Base-by-base conservation (phyloP, 1,140 invertebrate species). In the Chionoecetes opilio region DNA sequence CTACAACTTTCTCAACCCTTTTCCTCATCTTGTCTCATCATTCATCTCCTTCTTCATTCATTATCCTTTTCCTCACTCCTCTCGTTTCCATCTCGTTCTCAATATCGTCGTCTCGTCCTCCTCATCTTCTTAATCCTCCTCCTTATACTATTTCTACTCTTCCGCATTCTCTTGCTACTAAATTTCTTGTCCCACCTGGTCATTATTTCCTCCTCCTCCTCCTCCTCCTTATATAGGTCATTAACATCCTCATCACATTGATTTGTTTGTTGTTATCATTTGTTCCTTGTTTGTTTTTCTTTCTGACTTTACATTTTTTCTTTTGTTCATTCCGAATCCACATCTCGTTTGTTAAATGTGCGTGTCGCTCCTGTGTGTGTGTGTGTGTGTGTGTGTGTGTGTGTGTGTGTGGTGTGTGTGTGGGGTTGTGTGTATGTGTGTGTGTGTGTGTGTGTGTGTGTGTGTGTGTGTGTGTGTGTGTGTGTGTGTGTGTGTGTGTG, bases 241-340 rank as follows among this genome's bases (percentile, higher is more conserved):
- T 75, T 26, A 26, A 26, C n/a, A 75, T 75, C 63, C 63, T 75
- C 63, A 75, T 75, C 63, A 75, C 63, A 5, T 26, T 75, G 21
- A 75, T 75, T 75, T 75, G 63, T 75, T 75, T 75, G n/a, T n/a
- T 75, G 26, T 75, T 75, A 75, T 75, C n/a, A n/a, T 75, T 75
- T 21, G 26, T 21, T n/a, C n/a, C n/a, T 75, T 75, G 63, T n/a
- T 75, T 75, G 63, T 75, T 26, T 75, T 75, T 75, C 63, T 2
- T 75, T 21, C n/a, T 75, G 21, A 21, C 21, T 75, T 75, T 26
- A n/a, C 63, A 17, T 75, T 75, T 75, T n/a, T 75, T 75, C n/a
- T 75, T 75, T 2, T 17, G 46, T 53, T 53, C 46, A 53, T 53
- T 17, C 21, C 11, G 21, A 5, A 75, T n/a, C 63, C n/a, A 6